Conservation (phyloP, 2,888 invertebrate genomes). For the Artemia sp. region DNA sequence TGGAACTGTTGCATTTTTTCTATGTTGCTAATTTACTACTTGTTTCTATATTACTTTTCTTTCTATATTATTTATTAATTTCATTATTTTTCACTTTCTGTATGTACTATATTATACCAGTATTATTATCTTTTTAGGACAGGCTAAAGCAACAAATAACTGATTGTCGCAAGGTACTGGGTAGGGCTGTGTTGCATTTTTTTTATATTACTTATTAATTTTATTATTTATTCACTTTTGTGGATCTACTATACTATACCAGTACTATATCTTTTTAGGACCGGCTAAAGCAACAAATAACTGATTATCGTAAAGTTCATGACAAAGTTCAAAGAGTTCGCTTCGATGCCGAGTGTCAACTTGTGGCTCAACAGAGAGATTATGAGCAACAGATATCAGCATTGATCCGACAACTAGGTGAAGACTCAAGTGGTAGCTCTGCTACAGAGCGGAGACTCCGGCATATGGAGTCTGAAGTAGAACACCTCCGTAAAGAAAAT, state of each 20-base stretch:
- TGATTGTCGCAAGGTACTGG: not conserved
- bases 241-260: too few species aligned
- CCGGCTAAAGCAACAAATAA: not conserved
- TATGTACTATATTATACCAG: too few species aligned
- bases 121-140: not conserved
- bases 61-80: too few species aligned
- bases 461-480: slow-evolving; percentile 11
- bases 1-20: slow-evolving; percentile 29
- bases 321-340: slow-evolving; percentile 41
- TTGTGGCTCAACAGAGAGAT: slow-evolving; percentile 43
- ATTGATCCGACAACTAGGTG: slow-evolving; percentile 2
- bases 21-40: too few species aligned
- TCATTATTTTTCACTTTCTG: not conserved
- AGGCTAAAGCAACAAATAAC: not conserved
- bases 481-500: not conserved
- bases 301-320: slow-evolving; percentile 9
- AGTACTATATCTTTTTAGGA: not conserved
- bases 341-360: slow-evolving; percentile 44
- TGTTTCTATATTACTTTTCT: too few species aligned
- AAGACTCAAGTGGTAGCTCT: slow-evolving; percentile 6
- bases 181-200: slow-evolving; percentile 30
- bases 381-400: slow-evolving; percentile 38
- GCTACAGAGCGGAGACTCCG: not conserved
- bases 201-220: too few species aligned
- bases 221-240: not conserved